Evolutionary conservation across 2,113 vertebrate genomes (phyloP), one percentile per base, ranked within the genome.

Genomic region (Gobio gobio): DNA sequence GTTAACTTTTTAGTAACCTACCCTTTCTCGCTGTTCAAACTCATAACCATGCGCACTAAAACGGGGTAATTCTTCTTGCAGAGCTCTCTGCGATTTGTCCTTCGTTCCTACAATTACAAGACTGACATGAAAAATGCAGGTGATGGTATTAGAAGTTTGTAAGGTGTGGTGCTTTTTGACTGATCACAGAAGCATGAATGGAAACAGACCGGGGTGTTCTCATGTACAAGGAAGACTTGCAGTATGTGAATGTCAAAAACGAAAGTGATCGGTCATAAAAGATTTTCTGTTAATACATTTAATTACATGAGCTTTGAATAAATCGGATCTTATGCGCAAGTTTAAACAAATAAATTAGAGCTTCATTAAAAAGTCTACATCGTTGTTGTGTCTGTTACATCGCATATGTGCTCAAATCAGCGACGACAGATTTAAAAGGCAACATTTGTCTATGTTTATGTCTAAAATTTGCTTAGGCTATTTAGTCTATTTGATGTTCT

Each of bases 81-180:
- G 45, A 54, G 24, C 18, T 36, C 6, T 18, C 26, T 16, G 16
- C 29, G 78, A 20, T 54, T 4, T n/a, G 47, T 33, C 47, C 63
- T 36, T 47, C 26, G 29, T 51, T 47, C 14, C 3, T 36, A 20
- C 49, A 81, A 51, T 36, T 5, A 47, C 4, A 10, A 68, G 16
- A 68, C 63, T 68, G 29, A 0, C 18, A 12, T 36, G 63, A 68
- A 54, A 36, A 54, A 54, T 36, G 3, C 24, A 49, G n/a, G 6
- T 29, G 5, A 14, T 36, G 3, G 22, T 36, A n/a, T 54, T 14
- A 54, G 5, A 82, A 0, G 61, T 54, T 66, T 66, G 24, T 20
- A n/a, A 82, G 79, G 79, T 82, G 79, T 82, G 79, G 79, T 49
- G 47, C 36, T 36, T 68, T 82, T 18, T 82, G 24, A 82, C 45